Evolutionary conservation across 1,140 invertebrate genomes (phyloP).

Genomic region (Neuroterus valhalla): DNA sequence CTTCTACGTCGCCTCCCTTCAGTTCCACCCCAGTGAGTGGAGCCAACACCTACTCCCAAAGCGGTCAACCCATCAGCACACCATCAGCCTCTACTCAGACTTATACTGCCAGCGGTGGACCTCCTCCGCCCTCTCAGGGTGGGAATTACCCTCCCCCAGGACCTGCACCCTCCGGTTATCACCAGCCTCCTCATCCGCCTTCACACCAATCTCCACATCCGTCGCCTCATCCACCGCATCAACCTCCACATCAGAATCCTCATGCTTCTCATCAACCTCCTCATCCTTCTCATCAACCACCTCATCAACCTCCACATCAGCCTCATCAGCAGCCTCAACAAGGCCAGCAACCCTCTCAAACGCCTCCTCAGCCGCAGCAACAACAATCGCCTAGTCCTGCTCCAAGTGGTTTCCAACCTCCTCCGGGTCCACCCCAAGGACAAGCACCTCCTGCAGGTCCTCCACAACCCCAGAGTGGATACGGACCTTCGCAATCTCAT

Average conservation of each 20-base stretch:
- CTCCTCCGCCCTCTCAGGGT: constrained; percentile 66
- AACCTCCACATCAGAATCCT: constrained; percentile 53
- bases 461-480: constrained; percentile 62
- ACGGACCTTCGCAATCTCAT: constrained; percentile 68
- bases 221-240: constrained; percentile 56
- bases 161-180: constrained; percentile 67
- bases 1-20: constrained; percentile 70
- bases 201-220: constrained; percentile 48
- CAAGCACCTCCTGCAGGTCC: constrained; percentile 64
- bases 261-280: constrained; percentile 56
- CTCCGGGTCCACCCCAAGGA: constrained; percentile 69
- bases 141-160: constrained; percentile 65
- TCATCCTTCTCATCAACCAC: constrained; percentile 60
- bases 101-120: constrained; percentile 67
- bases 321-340: constrained; percentile 56
- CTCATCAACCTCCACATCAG: constrained; percentile 57
- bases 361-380: constrained; percentile 64
- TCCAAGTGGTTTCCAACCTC: constrained; percentile 71
- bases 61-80: constrained; percentile 67
- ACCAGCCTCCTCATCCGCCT: constrained; percentile 55
- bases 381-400: constrained; percentile 70
- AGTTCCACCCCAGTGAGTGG: constrained; percentile 63
- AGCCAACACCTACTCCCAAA: constrained; percentile 71
- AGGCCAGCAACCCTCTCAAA: constrained; percentile 64
- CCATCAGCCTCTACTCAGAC: constrained; percentile 73